Evolutionary conservation across 2,797 vertebrate genomes (phyloP).

Genomic region (Acanthis flammea): DNA sequence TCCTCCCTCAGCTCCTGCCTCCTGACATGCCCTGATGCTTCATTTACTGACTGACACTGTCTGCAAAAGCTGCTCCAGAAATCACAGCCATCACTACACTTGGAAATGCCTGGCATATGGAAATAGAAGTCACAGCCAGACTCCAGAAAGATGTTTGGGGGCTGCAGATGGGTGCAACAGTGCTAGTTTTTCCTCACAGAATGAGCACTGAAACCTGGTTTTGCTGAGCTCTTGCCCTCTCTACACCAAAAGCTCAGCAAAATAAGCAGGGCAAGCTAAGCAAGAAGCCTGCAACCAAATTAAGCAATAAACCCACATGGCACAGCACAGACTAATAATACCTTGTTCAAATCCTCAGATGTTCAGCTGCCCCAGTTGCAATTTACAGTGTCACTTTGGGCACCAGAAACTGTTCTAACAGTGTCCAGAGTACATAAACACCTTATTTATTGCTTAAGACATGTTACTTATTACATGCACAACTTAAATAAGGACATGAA

Average conservation of each 20-base stretch:
- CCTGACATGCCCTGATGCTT: background rate
- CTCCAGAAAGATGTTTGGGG: background rate
- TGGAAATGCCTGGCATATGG: background rate
- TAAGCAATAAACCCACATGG: background rate
- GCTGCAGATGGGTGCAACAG: background rate
- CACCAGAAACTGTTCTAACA: background rate
- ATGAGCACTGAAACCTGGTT: background rate
- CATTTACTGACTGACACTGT: background rate
- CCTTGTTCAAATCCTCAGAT: background rate
- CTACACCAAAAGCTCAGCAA: background rate
- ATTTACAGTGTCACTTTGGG: background rate
- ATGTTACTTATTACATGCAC: accelerated
- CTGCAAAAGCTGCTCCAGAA: background rate
- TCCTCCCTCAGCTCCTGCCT: background rate
- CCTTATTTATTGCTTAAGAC: background rate
- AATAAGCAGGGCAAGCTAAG: background rate
- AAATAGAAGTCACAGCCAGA: background rate
- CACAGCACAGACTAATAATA: slow-evolving; percentile 13
- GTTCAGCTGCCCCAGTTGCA: slow-evolving; percentile 4
- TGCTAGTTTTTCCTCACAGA: background rate
- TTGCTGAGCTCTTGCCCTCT: background rate
- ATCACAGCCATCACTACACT: background rate
- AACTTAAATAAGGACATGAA: background rate
- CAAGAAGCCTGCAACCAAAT: background rate
- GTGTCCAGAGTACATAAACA: background rate